Evolutionary conservation across 2,113 vertebrate genomes (phyloP), one percentile per base, ranked within the genome.

Genomic region (Panthera leo): DNA sequence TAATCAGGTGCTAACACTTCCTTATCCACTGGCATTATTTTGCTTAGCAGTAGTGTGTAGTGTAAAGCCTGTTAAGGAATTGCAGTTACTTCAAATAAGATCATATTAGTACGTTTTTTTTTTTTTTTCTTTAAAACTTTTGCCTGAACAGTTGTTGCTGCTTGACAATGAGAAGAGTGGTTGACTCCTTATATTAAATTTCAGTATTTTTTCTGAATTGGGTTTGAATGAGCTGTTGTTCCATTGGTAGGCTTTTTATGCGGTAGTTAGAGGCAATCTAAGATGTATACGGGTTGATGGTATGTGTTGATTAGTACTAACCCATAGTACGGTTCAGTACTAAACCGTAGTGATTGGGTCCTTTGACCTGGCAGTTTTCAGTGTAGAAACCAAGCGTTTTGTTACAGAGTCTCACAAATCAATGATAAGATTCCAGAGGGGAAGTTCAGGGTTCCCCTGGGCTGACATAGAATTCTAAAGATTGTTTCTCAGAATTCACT

Each of bases 181-280:
- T 85, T 85, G 80, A 53, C 53, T 90, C 23, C 65, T 88, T 94
- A 42, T 4, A 5, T 92, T 82, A 70, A 83, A 55, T 67, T 53
- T 85, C 10, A 87, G 15, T 83, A 19, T 68, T 91, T 93, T 90
- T 91, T 91, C 68, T 85, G 31, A 96, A n/a, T 51, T 94, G 31
- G 29, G 73, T 42, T 96, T 91, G 61, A 83, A 42, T 86, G 85
- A 94, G 25, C 63, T 94, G 5, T 94, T 88, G 89, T 95, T 85
- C 31, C 14, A 23, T 34, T 70, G 89, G 10, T 79, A 51, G 84
- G 39, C 45, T 80, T 91, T 96, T 79, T 36, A 29, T 70, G 21
- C 63, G 86, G 34, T 88, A 75, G 92, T 63, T 82, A 58, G 82
- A 91, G n/a, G 34, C 84, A 61, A 0, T 45, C 65, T 75, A 27